Evolutionary conservation across 2,888 invertebrate genomes (phyloP).

Genomic region (Salpingus planirostris): DNA sequence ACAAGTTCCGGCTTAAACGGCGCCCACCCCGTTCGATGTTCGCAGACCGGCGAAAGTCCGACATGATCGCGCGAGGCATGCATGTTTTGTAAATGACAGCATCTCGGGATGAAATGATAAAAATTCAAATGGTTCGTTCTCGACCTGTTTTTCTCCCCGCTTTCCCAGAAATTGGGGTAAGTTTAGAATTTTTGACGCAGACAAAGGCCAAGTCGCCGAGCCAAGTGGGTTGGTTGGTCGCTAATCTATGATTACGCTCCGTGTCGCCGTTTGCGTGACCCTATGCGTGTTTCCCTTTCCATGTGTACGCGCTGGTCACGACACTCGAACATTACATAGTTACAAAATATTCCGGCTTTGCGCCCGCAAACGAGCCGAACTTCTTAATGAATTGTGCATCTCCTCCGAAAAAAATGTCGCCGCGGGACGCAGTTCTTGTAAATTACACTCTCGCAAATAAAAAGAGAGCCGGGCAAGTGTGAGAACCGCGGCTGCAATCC

Average conservation of each 20-base stretch:
- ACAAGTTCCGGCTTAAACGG: no score
- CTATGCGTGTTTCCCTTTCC: constrained; percentile 25
- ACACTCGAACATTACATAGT: constrained; percentile 31
- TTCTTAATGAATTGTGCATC: constrained; percentile 23
- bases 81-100: no score
- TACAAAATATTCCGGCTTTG: constrained; percentile 26
- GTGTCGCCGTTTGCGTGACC: constrained; percentile 31
- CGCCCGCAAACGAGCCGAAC: constrained; percentile 18
- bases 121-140: no score
- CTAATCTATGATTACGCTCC: constrained; percentile 34
- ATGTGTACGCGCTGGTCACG: constrained; percentile 30
- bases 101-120: no score
- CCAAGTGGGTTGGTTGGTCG: constrained; percentile 19
- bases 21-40: no score
- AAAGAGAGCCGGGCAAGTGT: constrained; percentile 2
- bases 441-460: constrained; percentile 6
- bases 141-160: no score
- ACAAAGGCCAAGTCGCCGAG: constrained; percentile 12
- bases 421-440: constrained; percentile 2
- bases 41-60: no score
- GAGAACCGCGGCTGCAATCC: constrained; percentile 2
- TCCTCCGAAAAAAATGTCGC: constrained; percentile 12
- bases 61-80: no score
- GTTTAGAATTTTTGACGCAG: constrained; percentile 12
- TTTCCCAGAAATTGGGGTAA: no score